A percentile compares a stretch with the other conserved stretches of the same genome.
Conservation (phyloP, 1,140 invertebrate species). For the Globodera ellingtonae region DNA sequence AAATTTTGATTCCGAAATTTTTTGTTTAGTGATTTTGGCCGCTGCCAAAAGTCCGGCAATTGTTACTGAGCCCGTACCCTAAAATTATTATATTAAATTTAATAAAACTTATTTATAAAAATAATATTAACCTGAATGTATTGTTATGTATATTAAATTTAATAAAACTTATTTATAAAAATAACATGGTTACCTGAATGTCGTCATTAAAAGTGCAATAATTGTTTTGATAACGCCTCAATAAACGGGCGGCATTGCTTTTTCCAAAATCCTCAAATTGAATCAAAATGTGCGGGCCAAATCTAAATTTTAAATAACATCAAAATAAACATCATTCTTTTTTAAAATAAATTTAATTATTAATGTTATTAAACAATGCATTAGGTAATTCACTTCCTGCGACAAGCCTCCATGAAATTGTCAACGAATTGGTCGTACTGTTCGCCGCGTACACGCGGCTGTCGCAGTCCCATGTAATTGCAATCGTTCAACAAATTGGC, state of each 20-base stretch:
- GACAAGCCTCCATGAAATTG: conserved; percentile 93
- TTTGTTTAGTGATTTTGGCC: conserved; percentile 77
- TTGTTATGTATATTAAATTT: no score
- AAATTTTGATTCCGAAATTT: conserved; percentile 79
- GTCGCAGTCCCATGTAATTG: conserved; percentile 87
- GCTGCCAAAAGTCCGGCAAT: conserved; percentile 85
- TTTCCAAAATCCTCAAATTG: conserved; percentile 97
- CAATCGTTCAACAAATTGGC: conserved; percentile 86
- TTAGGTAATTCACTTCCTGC: conserved; percentile 21
- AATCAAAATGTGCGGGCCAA: conserved; percentile 62
- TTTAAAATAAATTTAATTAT: no score
- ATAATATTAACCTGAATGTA: no score
- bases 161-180: no score
- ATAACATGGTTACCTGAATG: conserved; percentile 72
- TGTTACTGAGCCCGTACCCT: conserved; percentile 85
- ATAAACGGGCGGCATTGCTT: conserved; percentile 84
- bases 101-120: no score
- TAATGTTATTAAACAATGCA: no score
- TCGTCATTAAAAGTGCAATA: conserved; percentile 97
- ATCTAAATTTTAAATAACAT: conserved; percentile 26
- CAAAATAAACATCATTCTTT: no score
- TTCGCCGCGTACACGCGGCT: conserved; percentile 80
- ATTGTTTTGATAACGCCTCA: conserved; percentile 81
- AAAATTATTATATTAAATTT: not conserved
- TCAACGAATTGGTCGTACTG: conserved; percentile 93